Percentiles rank a stretch among this genome's conserved stretches.
Evolutionary conservation across 2,113 vertebrate genomes (phyloP).

Genomic region (Ammospiza nelsoni): DNA sequence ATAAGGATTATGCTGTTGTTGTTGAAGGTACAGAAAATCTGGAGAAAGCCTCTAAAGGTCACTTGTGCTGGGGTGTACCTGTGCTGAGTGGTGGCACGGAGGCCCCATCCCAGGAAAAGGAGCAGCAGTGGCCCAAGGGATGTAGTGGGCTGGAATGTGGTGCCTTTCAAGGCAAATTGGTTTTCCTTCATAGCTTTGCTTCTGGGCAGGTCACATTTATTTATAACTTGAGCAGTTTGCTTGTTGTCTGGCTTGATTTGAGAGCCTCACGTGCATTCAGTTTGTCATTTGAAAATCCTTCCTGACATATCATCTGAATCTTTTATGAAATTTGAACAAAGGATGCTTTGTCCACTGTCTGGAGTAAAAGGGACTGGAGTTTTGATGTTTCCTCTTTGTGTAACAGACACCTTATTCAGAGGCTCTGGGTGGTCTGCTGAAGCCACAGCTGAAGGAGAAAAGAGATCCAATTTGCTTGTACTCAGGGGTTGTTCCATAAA

Average conservation of each 20-base stretch:
- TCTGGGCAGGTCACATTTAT: background rate
- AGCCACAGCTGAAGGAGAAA: background rate
- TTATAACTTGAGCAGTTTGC: background rate
- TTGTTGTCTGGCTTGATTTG: background rate
- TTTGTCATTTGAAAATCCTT: background rate
- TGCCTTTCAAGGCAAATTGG: background rate
- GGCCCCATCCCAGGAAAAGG: background rate
- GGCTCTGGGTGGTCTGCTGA: background rate
- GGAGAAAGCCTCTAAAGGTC: background rate
- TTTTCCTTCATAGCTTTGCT: background rate
- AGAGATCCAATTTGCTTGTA: background rate
- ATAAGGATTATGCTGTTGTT: background rate
- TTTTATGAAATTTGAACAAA: background rate
- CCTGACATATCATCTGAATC: background rate
- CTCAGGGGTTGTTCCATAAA: background rate
- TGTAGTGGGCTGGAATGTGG: background rate
- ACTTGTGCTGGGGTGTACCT: background rate
- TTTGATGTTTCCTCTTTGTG: background rate
- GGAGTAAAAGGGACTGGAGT: background rate
- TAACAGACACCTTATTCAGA: rapidly evolving
- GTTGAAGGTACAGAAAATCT: background rate
- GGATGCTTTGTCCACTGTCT: background rate
- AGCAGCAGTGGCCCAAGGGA: background rate
- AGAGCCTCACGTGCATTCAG: background rate
- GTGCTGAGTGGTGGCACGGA: background rate